Base-by-base conservation (phyloP, 2,888 invertebrate genomes). In the Morpho achilles region DNA sequence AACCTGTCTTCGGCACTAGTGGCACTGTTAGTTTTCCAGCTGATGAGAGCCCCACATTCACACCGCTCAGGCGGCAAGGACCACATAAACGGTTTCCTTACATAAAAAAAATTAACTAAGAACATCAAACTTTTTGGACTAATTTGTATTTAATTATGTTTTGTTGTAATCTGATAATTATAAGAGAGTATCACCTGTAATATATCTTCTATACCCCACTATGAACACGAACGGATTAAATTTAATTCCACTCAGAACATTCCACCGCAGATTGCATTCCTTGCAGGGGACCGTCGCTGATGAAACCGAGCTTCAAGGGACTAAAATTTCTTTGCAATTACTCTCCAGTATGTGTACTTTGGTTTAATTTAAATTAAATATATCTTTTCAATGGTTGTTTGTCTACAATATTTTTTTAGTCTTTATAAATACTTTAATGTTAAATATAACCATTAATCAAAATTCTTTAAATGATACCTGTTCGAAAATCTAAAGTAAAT, bases 191-290 rank as follows among this genome's bases (percentile, higher is more conserved):
- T 32, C 32, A 32, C 32, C 32, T 50, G 49, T 40, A 50, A 40
- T 50, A 10, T 67, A 63, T 67, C 59, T 60, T 62, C 61, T 49
- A 60, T 62, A 67, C 61, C 65, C 63, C 58, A 62, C 60, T 64
- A 70, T 73, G 71, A 73, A 70, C 69, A 65, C 66, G 68, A 66
- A 70, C 73, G 70, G 77, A 77, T 77, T 75, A 81, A 87, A 86
- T 85, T 82, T 85, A 84, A 85, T 86, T 82, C 80, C 74, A 75
- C 75, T 71, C 69, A 74, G 71, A 75, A 74, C 80, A 88, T 88
- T 84, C 86, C 86, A 63, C 77, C 74, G 75, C 82, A 82, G 87
- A 88, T 88, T 89, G 85, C 89, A 85, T 87, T 88, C 87, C 32
- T 52, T 32, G 32, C 23, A 32, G 52, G 52, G 44, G 42, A 52